Conservation (phyloP, 2,113 vertebrate species). For the Glaucidium brasilianum region DNA sequence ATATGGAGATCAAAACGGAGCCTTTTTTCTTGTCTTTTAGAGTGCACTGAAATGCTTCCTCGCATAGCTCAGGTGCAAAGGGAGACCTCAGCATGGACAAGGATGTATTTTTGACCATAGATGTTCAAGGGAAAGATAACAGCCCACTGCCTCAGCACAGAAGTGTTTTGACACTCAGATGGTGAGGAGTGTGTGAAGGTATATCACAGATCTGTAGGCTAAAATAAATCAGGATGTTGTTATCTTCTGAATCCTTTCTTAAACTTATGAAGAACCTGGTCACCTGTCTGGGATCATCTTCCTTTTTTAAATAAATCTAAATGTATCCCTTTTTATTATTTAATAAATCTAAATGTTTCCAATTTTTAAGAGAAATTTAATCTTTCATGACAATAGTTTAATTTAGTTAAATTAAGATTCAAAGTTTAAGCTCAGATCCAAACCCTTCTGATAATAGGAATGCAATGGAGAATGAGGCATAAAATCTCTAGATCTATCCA, state of each 20-base stretch:
- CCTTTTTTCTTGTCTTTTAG: not conserved
- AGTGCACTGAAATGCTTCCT: not conserved
- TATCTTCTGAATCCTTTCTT: not conserved
- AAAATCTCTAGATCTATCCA: not conserved
- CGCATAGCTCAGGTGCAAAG: not conserved
- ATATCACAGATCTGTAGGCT: not conserved
- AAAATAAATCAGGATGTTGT: not conserved
- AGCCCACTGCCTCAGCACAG: not conserved
- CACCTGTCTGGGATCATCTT: not conserved
- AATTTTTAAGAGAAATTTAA: not conserved
- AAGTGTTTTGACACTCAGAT: not conserved
- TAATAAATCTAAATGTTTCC: not conserved
- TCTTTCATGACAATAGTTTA: not conserved
- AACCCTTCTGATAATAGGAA: not conserved
- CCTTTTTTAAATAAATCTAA: not conserved
- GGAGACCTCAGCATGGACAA: not conserved
- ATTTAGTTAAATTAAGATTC: not conserved
- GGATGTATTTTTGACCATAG: not conserved
- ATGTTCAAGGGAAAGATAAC: not conserved
- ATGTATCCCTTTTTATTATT: not conserved
- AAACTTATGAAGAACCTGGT: not conserved
- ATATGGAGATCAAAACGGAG: fast-evolving
- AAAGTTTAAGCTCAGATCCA: not conserved
- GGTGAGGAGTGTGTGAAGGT: not conserved
- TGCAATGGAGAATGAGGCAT: not conserved